These are phyloP conservation scores for Metallyticus violacea DNA, from an alignment of 2,888 invertebrate species.

Conservation along the genomic window DNA sequence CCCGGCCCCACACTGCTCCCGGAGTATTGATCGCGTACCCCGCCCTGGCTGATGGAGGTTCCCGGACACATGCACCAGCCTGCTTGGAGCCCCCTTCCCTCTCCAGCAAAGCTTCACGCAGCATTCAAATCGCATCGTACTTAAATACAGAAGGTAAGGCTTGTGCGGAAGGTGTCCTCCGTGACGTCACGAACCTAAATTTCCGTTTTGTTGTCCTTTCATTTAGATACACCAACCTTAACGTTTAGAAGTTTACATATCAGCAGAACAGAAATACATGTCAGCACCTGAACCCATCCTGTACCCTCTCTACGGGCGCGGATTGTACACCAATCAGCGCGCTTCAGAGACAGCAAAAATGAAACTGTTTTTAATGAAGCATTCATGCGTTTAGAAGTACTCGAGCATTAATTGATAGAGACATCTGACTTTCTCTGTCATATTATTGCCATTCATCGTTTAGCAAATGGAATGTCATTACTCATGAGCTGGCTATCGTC, in stretches of 20 bases:
- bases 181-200: not conserved
- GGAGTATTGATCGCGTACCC: constrained; percentile 9
- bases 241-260: not conserved
- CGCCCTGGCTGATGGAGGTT: not conserved
- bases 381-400: too few relatives aligned
- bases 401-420: too few relatives aligned
- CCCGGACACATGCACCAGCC: constrained; percentile 5
- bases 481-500: too few relatives aligned
- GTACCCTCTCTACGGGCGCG: not conserved
- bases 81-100: constrained; percentile 8
- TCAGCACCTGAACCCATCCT: not conserved
- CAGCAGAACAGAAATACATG: not conserved
- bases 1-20: not conserved
- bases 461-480: too few relatives aligned
- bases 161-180: not conserved
- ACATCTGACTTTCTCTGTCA: too few relatives aligned
- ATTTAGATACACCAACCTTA: not conserved
- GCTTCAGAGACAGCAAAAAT: not conserved
- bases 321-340: not conserved
- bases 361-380: too few relatives aligned
- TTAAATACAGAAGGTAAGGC: not conserved
- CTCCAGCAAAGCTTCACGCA: too few relatives aligned
- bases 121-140: too few relatives aligned
- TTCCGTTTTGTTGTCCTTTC: not conserved
- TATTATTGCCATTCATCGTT: too few relatives aligned